phyloP scores from a whole-genome alignment of 2,888 invertebrate genomes.

The Bugulina stolonifera region DNA sequence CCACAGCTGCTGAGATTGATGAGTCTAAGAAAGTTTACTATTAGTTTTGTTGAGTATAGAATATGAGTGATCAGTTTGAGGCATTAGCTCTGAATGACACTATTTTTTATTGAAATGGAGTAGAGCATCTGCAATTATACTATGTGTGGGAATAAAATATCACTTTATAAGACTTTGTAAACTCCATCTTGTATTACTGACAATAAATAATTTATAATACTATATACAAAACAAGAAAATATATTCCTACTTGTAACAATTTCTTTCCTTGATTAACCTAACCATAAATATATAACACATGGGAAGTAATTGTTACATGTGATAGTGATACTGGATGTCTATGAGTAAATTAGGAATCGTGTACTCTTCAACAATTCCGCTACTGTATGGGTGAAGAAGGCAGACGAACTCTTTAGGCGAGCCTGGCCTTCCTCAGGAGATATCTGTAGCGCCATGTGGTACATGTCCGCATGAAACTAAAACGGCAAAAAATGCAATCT shows the following conservation, averaged over 20 bases:
- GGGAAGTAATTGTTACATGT: no score
- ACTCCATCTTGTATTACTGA: not conserved
- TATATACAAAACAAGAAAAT: no score
- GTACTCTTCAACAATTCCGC: constrained; percentile 43
- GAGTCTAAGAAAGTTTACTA: constrained; percentile 10
- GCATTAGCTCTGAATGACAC: no score
- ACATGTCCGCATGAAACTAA: constrained; percentile 49
- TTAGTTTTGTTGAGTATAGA: constrained; percentile 1
- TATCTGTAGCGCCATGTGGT: constrained; percentile 38
- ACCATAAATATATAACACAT: no score
- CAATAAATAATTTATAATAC: not conserved
- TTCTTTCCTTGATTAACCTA: no score
- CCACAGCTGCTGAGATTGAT: constrained; percentile 27
- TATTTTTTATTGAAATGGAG: no score
- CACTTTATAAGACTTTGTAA: not conserved
- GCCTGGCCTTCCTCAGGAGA: constrained; percentile 36
- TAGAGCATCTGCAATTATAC: no score
- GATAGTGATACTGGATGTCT: no score
- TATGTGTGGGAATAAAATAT: not conserved
- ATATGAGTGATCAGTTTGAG: no score
- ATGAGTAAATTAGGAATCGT: constrained; percentile 45
- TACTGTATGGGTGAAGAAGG: constrained; percentile 44
- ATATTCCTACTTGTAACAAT: no score
- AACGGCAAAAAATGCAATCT: no score
- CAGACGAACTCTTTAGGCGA: constrained; percentile 39